Conservation (phyloP, 2,113 vertebrate species). For the Lonchura striata region DNA sequence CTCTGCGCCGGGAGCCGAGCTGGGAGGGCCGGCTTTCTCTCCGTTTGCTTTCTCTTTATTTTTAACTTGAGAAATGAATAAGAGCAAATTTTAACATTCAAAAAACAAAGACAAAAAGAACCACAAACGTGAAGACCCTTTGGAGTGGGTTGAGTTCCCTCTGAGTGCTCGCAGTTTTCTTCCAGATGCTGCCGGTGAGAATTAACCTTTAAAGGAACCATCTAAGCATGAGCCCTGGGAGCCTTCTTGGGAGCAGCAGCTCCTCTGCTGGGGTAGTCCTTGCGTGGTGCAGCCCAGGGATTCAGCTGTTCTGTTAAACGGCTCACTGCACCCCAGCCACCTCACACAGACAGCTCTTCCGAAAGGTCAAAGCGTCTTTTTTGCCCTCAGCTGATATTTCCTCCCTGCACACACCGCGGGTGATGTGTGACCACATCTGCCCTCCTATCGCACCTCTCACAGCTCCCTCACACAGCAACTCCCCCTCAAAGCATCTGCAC, state of each 20-base stretch:
- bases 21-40: not conserved
- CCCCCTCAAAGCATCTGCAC: not conserved
- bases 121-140: not conserved
- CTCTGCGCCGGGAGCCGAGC: not conserved
- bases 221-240: not conserved
- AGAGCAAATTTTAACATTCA: constrained; percentile 20
- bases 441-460: rapidly evolving
- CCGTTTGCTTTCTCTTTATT: not conserved
- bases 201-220: constrained; percentile 24
- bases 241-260: not conserved
- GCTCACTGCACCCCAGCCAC: not conserved
- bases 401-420: not conserved
- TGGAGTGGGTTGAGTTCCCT: not conserved
- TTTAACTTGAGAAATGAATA: not conserved
- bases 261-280: not conserved
- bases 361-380: not conserved
- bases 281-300: not conserved
- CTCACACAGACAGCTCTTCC: not conserved
- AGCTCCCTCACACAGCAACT: not conserved
- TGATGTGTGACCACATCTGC: not conserved
- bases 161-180: not conserved
- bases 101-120: not conserved
- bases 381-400: not conserved
- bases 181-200: not conserved
- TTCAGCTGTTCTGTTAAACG: not conserved